Base-by-base conservation (phyloP, 2,797 vertebrate genomes). In the Simalia tracyae region DNA sequence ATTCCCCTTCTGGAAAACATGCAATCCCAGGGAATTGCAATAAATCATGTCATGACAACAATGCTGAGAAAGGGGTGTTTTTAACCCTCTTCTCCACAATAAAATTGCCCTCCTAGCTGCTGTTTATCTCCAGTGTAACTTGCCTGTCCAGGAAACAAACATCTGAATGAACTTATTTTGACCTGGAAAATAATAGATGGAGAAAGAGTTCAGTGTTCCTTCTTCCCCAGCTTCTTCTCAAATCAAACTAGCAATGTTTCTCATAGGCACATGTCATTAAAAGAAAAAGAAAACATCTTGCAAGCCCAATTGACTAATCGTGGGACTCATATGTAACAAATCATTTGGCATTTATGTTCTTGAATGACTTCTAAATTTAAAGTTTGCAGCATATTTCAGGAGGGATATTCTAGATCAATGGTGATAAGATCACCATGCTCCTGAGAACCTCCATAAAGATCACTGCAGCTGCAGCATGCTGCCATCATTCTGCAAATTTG, bases 361-460 rank as follows among this genome's bases (percentile, higher is more conserved):
- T 24, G 31, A 42, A 92, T 61, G 56, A 92, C 3, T 24, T 14
- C 3, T 84, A 1, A 1, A 68, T 66, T 89, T 91, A 87, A 0
- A 42, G 86, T 50, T 2, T 11, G 84, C 86, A 42, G 3, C 84
- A 36, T 2, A 94, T 89, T 85, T 89, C 68, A 61, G 28, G 0
- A 91, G 89, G 59, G 9, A 56, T 24, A 15, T 26, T 14, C 0
- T 22, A 50, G 64, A 86, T 93, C 76, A 84, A 86, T 89, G 68
- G 76, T 68, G 24, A 66, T 36, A 17, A 57, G 15, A 54, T 1
- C 46, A 66, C 4, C 88, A 14, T 87, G 12, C 64, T 1, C 1
- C 91, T 56, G 81, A 50, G 93, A 57, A 92, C 89, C 89, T 91
- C 90, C 91, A 24, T 90, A 90, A 94, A 94, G 22, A 90, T 56